Base-by-base conservation (phyloP, 2,888 invertebrate species). In the Graphium colonna region DNA sequence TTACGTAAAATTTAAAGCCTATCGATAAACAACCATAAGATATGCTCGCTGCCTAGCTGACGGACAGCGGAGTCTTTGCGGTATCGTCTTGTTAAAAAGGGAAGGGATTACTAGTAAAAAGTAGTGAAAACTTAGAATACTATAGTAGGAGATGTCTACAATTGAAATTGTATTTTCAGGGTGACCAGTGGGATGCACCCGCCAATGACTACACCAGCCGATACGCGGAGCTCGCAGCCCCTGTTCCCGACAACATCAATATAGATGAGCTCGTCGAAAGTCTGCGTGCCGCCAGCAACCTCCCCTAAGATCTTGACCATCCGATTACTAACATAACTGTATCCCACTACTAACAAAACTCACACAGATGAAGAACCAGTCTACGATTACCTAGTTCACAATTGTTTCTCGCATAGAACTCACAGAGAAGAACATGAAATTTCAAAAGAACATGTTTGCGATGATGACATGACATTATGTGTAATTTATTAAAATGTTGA, bases 171-270 rank as follows among this genome's bases (percentile, higher is more conserved):
- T n/a, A n/a, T n/a, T n/a, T n/a, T n/a, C 18, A 61, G 61, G 59
- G 58, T 31, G 48, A 60, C 39, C 33, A 50, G 1, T 65, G 64
- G 1, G 56, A 43, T 9, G 43, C 8, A 0, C 12, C 28, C 15
- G 36, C 16, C 26, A 3, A 49, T 0, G 82, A 82, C 51, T 84
- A 61, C 52, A 82, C 81, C 0, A 63, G 67, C 21, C 64, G 61
- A 2, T 86, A 85, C 28, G 85, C 85, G 0, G 79, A 79, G 47
- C 52, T 86, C 1, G 84, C 85, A 0, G 72, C 79, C 0, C 83
- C 82, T 0, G 63, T 76, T 0, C 85, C 85, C 0, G 10, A 67
- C 0, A 15, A 77, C 40, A 59, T 84, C 1, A 70, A 83, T 54
- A 59, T 79, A 0, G 61, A 67, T 0, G 73, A 78, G 0, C 58